A percentile compares a stretch with the other conserved stretches of the same genome.
These are phyloP conservation scores for Pygocentrus nattereri DNA, from an alignment of 2,797 vertebrate species.

Conservation along the genomic window DNA sequence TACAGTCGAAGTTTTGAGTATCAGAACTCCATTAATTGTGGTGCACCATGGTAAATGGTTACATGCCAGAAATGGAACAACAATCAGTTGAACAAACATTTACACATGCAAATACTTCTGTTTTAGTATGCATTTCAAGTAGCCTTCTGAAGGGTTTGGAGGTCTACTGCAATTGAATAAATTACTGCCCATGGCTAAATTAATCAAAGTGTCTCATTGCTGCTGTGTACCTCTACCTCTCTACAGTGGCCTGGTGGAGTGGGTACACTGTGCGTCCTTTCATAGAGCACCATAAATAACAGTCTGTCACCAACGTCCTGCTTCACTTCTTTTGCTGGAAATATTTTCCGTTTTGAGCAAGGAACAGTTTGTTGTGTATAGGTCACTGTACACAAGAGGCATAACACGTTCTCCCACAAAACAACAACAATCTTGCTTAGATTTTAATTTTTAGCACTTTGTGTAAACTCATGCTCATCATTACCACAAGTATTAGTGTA, in stretches of 20 bases:
- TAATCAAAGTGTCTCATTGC: conserved; percentile 78
- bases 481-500: not conserved
- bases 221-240: conserved; percentile 70
- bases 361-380: conserved; percentile 8
- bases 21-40: not conserved
- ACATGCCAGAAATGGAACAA: not conserved
- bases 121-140: conserved; percentile 71
- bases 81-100: conserved; percentile 4
- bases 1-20: not conserved
- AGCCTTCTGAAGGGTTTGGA: conserved; percentile 40
- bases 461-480: not conserved
- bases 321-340: conserved; percentile 36
- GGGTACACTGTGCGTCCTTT: conserved; percentile 50
- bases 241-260: conserved; percentile 49
- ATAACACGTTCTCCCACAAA: conserved; percentile 12
- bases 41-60: not conserved
- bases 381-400: not conserved
- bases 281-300: conserved; percentile 31
- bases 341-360: conserved; percentile 10
- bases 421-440: conserved; percentile 11
- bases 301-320: not conserved
- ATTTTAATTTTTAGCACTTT: not conserved
- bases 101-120: conserved; percentile 34
- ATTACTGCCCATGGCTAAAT: conserved; percentile 76
- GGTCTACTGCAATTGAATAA: conserved; percentile 74